Evolutionary conservation across 2,113 vertebrate species (phyloP), one percentile per base, ranked within the genome.

Genomic region (Lanius ludovicianus): DNA sequence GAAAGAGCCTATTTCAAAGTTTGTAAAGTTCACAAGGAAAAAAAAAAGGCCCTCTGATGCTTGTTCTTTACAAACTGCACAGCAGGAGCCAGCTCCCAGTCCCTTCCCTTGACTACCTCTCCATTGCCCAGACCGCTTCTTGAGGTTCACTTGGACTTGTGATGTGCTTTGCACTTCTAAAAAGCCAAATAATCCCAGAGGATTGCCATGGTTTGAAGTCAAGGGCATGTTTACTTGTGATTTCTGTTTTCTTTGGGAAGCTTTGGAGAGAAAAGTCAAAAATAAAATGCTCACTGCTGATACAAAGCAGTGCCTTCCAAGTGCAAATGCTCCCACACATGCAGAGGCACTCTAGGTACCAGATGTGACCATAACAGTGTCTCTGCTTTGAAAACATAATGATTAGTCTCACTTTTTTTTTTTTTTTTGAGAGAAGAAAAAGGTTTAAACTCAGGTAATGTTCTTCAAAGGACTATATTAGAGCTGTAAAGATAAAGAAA

Each of bases 291-390:
- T 59, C 6, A 10, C 23, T 57, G 23, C 31, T 77, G 42, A 65
- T 27, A 52, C 5, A 55, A 75, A 47, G 31, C 21, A 62, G 30
- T 24, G n/a, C 12, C 35, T 81, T 62, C 24, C 8, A 30, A 89
- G 25, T 0, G 0, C 42, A 77, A 62, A 64, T 64, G 18, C 56
- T 64, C 46, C 11, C 10, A 78, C 0, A 1, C 0, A 1, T 9
- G 21, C 13, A 81, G 47, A 73, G 28, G 35, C 6, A 17, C 33
- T 73, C 83, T 2, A 73, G 19, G 13, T 77, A 84, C 21, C 4
- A 70, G 35, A 60, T 44, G 27, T 25, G 56, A 75, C 22, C 11
- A 13, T 13, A 81, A 93, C 6, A 80, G 4, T 31, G 7, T 22
- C 10, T 50, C 33, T 75, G 33, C 30, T 68, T 78, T 19, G 44